Conservation (phyloP, 1,140 invertebrate species). For the Antheraea pernyi region DNA sequence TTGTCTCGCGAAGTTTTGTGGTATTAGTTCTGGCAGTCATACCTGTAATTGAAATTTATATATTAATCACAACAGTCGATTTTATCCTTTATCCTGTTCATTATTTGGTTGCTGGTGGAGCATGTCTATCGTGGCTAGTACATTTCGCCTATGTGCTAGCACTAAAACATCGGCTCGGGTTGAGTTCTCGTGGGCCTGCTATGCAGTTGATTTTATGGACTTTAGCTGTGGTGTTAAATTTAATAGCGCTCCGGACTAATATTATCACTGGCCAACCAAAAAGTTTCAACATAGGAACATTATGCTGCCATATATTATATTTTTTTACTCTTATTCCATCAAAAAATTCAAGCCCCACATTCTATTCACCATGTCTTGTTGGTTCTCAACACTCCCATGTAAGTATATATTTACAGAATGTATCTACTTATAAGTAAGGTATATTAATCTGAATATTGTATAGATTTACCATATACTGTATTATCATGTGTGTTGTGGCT, state of each 20-base stretch:
- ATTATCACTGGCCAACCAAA: conserved; percentile 59
- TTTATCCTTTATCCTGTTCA: conserved; percentile 81
- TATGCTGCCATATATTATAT: conserved; percentile 81
- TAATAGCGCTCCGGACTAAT: conserved; percentile 79
- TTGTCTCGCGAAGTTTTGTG: conserved; percentile 82
- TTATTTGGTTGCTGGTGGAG: conserved; percentile 84
- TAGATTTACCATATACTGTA: too few species aligned
- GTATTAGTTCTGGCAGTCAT: conserved; percentile 82
- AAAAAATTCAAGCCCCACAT: conserved; percentile 72
- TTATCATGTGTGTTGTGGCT: too few species aligned
- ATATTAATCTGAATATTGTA: background rate
- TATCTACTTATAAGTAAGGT: background rate
- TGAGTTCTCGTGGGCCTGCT: conserved; percentile 86
- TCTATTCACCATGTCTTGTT: conserved; percentile 72
- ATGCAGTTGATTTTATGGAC: conserved; percentile 84
- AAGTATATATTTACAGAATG: conserved; percentile 37
- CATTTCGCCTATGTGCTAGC: conserved; percentile 88
- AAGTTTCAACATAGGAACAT: conserved; percentile 73
- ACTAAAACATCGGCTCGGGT: conserved; percentile 81
- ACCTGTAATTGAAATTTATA: conserved; percentile 83
- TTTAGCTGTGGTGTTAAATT: conserved; percentile 81
- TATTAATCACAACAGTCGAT: conserved; percentile 73
- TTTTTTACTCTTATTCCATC: conserved; percentile 82
- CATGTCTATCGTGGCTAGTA: conserved; percentile 87
- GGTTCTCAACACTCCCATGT: conserved; percentile 79